phyloP scores from a whole-genome alignment of 2,888 invertebrate species.

The Hanleya hanleyi region DNA sequence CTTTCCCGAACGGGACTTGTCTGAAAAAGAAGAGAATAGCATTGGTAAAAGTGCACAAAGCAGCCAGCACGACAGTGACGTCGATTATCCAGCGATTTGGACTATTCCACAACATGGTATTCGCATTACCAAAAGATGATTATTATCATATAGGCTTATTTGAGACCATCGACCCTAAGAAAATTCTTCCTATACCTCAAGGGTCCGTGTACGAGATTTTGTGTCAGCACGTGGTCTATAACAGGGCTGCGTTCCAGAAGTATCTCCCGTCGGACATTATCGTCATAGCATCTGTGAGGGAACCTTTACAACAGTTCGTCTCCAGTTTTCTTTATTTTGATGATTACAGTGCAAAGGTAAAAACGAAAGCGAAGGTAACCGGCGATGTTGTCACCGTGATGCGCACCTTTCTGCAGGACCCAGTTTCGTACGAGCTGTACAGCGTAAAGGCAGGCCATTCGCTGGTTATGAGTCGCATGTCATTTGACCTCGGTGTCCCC shows the following conservation, averaged over 20 bases:
- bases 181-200: not conserved
- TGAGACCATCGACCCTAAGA: not conserved
- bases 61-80: too few species aligned
- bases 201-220: not conserved
- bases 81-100: too few species aligned
- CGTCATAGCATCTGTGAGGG: not conserved
- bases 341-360: not conserved
- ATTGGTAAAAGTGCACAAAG: too few species aligned
- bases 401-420: not conserved
- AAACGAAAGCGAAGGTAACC: not conserved
- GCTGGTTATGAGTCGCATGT: not conserved
- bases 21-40: too few species aligned
- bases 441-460: not conserved
- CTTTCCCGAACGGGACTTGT: too few species aligned
- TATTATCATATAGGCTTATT: not conserved
- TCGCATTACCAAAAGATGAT: too few species aligned
- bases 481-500: not conserved
- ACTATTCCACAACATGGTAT: too few species aligned
- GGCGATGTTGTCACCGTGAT: not conserved
- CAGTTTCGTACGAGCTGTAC: not conserved
- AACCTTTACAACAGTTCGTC: not conserved
- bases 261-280: not conserved
- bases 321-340: not conserved
- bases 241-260: not conserved
- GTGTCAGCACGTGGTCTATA: constrained; percentile 9